Evolutionary conservation across 2,797 vertebrate genomes (phyloP).

Genomic region (Chiloscyllium punctatum): DNA sequence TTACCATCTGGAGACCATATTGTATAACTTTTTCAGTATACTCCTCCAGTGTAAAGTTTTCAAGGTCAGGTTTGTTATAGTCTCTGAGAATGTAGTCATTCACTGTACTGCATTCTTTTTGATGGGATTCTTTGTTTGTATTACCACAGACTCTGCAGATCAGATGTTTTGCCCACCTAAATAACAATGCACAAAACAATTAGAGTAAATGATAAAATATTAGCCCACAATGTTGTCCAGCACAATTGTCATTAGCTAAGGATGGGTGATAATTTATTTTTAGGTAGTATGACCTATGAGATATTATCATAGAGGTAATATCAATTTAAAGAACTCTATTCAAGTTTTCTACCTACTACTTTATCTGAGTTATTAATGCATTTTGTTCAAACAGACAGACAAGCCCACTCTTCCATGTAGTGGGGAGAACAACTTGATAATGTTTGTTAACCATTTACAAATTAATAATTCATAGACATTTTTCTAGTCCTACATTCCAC

Average conservation of each 20-base stretch:
- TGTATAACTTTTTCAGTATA: conserved; percentile 38
- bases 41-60: conserved; percentile 36
- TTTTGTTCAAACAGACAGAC: not conserved
- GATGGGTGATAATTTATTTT: not conserved
- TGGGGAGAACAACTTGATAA: not conserved
- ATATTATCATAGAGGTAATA: not conserved
- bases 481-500: not conserved
- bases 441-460: no score
- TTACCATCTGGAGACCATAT: conserved; percentile 37
- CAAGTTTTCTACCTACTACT: not conserved
- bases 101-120: not conserved
- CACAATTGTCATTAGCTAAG: not conserved
- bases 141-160: no score
- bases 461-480: no score
- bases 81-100: not conserved
- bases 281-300: not conserved
- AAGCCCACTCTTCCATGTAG: not conserved
- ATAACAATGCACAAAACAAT: not conserved
- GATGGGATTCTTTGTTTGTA: not conserved
- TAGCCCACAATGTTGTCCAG: not conserved
- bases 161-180: not conserved
- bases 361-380: not conserved
- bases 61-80: conserved; percentile 23
- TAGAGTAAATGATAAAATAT: not conserved
- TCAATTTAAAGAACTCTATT: not conserved